Base-by-base conservation (phyloP, 1,140 invertebrate species). In the Sinonovacula constricta region DNA sequence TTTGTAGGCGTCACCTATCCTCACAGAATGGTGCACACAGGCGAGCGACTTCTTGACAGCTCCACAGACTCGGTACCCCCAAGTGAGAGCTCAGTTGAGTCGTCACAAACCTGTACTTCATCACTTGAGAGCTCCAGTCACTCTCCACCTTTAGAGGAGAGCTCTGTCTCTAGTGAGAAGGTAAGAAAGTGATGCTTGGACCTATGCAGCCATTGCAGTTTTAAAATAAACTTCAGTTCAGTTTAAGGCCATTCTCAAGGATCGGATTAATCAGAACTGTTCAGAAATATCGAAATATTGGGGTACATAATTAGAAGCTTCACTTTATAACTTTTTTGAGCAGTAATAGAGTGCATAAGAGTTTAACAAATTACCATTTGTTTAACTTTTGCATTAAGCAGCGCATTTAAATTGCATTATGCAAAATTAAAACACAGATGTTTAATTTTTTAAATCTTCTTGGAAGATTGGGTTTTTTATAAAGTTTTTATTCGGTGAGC, bases 21-120 rank as follows among this genome's bases (percentile, higher is more conserved):
- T 10, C 53, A 70, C 15, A 53, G 68, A 28, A 26, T 34, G 53
- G 57, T 18, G 56, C 62, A 57, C 31, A 62, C 66, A n/a, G 65
- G 65, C 18, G 75, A 78, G 28, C 54, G 59, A 26, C n/a, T 69
- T 2, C 36, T 69, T 3, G 75, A 78, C 34, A 78, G 75, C 51
- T 78, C 75, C 1, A 69, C 75, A 49, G 65, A 69, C 49, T 78
- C 75, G 39, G 75, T 78, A 7, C 57, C 75, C 14, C 65, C 65
- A 2, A 78, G 75, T 69, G 75, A 78, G 66, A 78, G 75, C 28
- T 78, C 75, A 12, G 69, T 78, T 33, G 66, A 78, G n/a, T 78
- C 63, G 0, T 78, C 75, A 31, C 75, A 68, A 62, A 78, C 75
- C 2, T 76, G 63, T 49, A 76, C 72, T 59, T 76, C 72, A 12